Conservation (phyloP, 2,797 vertebrate genomes). For the Acrossocheilus fasciatus region DNA sequence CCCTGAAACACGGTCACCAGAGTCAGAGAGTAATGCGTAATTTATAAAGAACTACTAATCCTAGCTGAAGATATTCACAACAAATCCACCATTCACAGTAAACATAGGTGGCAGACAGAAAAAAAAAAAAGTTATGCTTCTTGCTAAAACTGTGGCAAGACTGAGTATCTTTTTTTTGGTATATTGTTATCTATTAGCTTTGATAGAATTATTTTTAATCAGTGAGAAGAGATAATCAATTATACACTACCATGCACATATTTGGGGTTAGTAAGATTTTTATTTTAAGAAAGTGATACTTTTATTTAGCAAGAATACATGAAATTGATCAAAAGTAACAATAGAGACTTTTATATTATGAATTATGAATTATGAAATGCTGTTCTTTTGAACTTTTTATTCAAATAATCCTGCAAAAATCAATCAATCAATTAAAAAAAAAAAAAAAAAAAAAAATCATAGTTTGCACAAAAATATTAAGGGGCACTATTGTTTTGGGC, state of each 20-base stretch:
- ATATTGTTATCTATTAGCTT: background rate
- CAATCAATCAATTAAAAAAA: too few relatives aligned
- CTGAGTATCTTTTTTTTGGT: background rate
- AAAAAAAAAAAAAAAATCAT: too few relatives aligned
- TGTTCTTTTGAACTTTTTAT: background rate
- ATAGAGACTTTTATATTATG: background rate
- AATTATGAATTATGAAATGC: background rate
- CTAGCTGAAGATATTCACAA: background rate
- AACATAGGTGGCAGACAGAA: background rate
- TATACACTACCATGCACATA: background rate
- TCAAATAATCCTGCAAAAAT: too few relatives aligned
- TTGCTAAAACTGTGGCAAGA: background rate
- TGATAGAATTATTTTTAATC: background rate
- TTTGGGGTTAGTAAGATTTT: background rate
- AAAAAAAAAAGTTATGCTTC: background rate
- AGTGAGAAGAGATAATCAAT: background rate
- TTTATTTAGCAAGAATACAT: background rate
- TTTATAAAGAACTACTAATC: background rate
- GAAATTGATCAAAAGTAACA: background rate
- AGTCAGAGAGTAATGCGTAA: slow-evolving; percentile 3
- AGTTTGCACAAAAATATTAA: background rate
- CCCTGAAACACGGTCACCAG: background rate
- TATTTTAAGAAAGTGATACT: background rate
- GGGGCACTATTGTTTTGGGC: background rate
- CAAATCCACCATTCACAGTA: background rate